A percentile compares a stretch with the other conserved stretches of the same genome.
phyloP scores from a whole-genome alignment of 2,888 invertebrate species.

The Drosophila demipolita region DNA sequence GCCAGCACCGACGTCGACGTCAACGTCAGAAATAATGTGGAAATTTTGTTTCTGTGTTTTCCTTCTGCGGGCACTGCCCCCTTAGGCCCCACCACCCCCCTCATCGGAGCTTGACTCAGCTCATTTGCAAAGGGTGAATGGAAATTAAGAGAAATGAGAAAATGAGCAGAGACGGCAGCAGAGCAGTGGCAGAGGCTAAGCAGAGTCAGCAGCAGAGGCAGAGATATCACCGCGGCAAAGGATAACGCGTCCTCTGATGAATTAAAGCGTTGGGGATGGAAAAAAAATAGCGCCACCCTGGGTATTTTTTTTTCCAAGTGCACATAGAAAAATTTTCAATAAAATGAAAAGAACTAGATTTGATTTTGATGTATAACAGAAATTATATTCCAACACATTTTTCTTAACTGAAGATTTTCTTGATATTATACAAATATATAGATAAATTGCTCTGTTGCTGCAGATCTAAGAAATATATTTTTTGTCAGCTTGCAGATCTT shows the following conservation, averaged over 20 bases:
- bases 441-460: not conserved
- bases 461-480: not conserved
- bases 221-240: conserved; percentile 50
- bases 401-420: not conserved
- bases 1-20: conserved; percentile 23
- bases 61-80: conserved; percentile 36
- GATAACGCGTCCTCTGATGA: conserved; percentile 68
- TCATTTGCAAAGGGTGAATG: conserved; percentile 82
- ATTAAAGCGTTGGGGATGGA: conserved; percentile 59
- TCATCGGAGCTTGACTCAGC: conserved; percentile 30
- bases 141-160: conserved; percentile 72
- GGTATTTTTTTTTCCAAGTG: conserved; percentile 41
- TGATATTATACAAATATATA: not conserved
- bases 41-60: conserved; percentile 63
- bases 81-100: conserved; percentile 17
- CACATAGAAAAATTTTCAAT: not conserved
- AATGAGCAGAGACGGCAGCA: conserved; percentile 33
- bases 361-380: not conserved
- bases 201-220: conserved; percentile 39
- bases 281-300: conserved; percentile 53
- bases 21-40: conserved; percentile 65
- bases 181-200: conserved; percentile 43
- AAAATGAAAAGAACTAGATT: not conserved
- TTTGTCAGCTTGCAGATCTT: not conserved
- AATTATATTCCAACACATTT: not conserved